Evolutionary conservation across 2,113 vertebrate genomes (phyloP), one percentile per base, ranked within the genome.

Genomic region (Vombatus ursinus): DNA sequence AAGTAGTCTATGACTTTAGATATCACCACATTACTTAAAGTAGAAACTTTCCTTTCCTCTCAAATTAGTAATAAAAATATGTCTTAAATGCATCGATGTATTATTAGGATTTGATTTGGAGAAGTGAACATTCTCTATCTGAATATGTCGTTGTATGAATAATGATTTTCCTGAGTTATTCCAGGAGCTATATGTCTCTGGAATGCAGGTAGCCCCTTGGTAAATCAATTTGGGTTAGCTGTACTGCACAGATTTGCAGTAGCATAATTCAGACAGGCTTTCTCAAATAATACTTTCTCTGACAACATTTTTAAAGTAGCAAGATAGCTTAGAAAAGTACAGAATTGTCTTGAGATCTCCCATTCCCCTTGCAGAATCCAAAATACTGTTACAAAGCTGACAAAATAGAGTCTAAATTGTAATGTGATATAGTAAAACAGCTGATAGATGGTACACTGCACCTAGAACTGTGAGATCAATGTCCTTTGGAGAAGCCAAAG

Each of bases 341-440:
- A 94, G 24, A 9, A 95, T 96, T 96, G 23, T 95, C 97, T 28
- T 77, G 84, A 97, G 96, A 96, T 92, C 94, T 91, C 94, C 97
- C 16, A 90, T 89, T 84, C 92, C 2, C 0, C 0, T 24, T 16
- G 8, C 23, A 90, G 96, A 50, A 97, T 97, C 94, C 89, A 95
- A 95, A 92, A 92, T 77, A 24, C 2, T 92, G 48, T 96, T 96
- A 28, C 8, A 91, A 95, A 95, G 89, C 61, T 98, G 68, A 95
- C 24, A 97, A 96, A 97, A 94, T 52, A 50, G 24, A 97, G 90
- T 2, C 44, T 91, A 93, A 97, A 93, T n/a, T 92, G 25, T 47
- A 92, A 90, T 95, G 77, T 52, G 31, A 61, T 61, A 7, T 53
- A 92, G 28, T 90, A 93, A 97, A 93, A 44, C 3, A 92, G 37